phyloP scores from a whole-genome alignment of 2,888 invertebrate genomes.

The Phyto melanocephala region DNA sequence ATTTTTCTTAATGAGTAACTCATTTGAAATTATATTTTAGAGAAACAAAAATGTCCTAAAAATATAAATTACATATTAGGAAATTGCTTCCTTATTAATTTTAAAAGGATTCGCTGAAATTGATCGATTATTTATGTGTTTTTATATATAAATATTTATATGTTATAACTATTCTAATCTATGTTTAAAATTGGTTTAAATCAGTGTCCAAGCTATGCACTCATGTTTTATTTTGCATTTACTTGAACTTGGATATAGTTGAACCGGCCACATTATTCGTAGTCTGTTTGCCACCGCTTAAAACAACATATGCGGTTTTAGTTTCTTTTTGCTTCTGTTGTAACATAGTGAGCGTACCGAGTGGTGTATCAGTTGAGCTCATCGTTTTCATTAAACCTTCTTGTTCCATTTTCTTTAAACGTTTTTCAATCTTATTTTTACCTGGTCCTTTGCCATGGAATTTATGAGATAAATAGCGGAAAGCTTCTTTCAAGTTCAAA shows the following conservation, averaged over 20 bases:
- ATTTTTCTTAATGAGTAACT: too few species aligned
- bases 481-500: constrained; percentile 97
- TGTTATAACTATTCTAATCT: constrained; percentile 45
- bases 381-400: constrained; percentile 97
- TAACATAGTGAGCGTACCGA: constrained; percentile 95
- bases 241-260: constrained; percentile 56
- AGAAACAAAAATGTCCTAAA: too few species aligned
- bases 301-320: constrained; percentile 93
- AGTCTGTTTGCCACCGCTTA: constrained; percentile 91
- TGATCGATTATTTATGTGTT: constrained; percentile 6
- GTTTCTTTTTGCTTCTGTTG: constrained; percentile 97
- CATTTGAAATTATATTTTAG: too few species aligned
- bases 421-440: constrained; percentile 98
- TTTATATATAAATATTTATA: neutral
- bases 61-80: too few species aligned
- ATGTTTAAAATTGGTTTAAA: constrained; percentile 30
- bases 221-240: neutral
- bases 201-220: constrained; percentile 40
- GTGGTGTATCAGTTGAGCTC: constrained; percentile 98
- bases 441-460: constrained; percentile 99
- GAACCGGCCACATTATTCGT: constrained; percentile 62
- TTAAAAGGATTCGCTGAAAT: constrained; percentile 17
- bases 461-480: constrained; percentile 96
- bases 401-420: constrained; percentile 95
- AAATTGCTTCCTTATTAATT: too few species aligned